Evolutionary conservation across 2,888 invertebrate species (phyloP).

Genomic region (Ophion slaviceki): DNA sequence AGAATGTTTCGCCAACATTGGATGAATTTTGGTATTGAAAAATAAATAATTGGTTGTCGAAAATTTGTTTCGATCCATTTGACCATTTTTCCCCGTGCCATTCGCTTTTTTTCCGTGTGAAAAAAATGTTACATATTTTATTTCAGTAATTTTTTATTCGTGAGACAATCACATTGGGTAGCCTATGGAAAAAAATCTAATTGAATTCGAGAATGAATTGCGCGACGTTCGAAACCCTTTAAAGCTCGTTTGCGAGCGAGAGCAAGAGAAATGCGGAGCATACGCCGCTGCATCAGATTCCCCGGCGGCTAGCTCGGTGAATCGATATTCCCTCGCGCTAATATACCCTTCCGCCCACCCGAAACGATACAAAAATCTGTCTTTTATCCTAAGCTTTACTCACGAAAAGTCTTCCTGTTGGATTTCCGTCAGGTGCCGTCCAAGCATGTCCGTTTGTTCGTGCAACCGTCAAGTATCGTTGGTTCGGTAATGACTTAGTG

Average conservation of each 20-base stretch:
- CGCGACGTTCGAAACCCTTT: slow-evolving; percentile 45
- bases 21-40: no score
- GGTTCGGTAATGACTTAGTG: slow-evolving; percentile 55
- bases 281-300: background rate
- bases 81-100: background rate
- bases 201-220: slow-evolving; percentile 59
- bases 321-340: slow-evolving; percentile 49
- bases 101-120: background rate
- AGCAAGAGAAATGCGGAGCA: background rate
- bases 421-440: slow-evolving; percentile 64
- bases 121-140: slow-evolving; percentile 2
- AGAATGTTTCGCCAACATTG: background rate
- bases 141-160: slow-evolving; percentile 10
- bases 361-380: slow-evolving; percentile 32
- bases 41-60: no score
- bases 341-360: slow-evolving; percentile 12
- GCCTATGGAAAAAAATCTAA: slow-evolving; percentile 45
- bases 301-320: slow-evolving; percentile 18
- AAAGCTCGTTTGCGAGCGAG: slow-evolving; percentile 20
- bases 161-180: slow-evolving; percentile 16
- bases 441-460: slow-evolving; percentile 63
- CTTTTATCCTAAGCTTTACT: slow-evolving; percentile 49
- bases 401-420: slow-evolving; percentile 59
- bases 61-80: no score
- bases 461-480: slow-evolving; percentile 65